Evolutionary conservation across 2,888 invertebrate genomes (phyloP).

Genomic region (Horisme vitalbata): DNA sequence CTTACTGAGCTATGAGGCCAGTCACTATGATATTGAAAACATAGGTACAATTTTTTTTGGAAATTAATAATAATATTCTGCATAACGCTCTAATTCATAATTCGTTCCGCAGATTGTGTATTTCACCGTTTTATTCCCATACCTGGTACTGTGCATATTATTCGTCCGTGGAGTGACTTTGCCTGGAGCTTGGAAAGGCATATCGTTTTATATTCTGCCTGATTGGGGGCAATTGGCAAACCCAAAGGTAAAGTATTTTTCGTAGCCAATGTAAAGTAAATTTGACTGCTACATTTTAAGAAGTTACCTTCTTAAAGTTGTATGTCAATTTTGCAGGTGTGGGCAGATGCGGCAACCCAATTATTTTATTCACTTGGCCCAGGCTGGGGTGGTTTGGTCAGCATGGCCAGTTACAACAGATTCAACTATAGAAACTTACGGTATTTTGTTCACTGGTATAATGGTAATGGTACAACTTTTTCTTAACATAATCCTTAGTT

Average conservation of each 20-base stretch:
- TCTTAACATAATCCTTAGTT: neutral
- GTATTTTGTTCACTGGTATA: constrained; percentile 55
- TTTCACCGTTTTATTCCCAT: constrained; percentile 93
- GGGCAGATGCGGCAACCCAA: constrained; percentile 97
- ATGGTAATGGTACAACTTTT: too few relatives aligned
- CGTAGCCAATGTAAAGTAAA: neutral
- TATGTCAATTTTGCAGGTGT: constrained; percentile 83
- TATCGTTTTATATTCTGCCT: constrained; percentile 89
- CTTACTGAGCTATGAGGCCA: too few relatives aligned
- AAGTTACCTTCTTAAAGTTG: too few relatives aligned
- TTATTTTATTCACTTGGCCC: constrained; percentile 95
- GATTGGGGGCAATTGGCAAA: constrained; percentile 90
- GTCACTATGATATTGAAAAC: too few relatives aligned
- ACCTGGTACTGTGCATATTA: constrained; percentile 87
- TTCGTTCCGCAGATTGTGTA: constrained; percentile 84
- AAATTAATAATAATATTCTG: too few relatives aligned
- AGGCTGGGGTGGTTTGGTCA: constrained; percentile 92
- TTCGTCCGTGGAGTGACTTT: constrained; percentile 90
- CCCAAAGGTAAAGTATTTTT: constrained; percentile 82
- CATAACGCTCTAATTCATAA: constrained; percentile 13
- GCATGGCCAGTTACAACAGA: constrained; percentile 92
- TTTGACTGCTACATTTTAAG: too few relatives aligned
- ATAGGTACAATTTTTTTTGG: too few relatives aligned
- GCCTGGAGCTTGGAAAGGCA: constrained; percentile 90
- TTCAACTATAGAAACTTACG: constrained; percentile 88